Evolutionary conservation across 2,888 invertebrate species (phyloP), one percentile per base, ranked within the genome.

Genomic region (Caradrina kadenii): DNA sequence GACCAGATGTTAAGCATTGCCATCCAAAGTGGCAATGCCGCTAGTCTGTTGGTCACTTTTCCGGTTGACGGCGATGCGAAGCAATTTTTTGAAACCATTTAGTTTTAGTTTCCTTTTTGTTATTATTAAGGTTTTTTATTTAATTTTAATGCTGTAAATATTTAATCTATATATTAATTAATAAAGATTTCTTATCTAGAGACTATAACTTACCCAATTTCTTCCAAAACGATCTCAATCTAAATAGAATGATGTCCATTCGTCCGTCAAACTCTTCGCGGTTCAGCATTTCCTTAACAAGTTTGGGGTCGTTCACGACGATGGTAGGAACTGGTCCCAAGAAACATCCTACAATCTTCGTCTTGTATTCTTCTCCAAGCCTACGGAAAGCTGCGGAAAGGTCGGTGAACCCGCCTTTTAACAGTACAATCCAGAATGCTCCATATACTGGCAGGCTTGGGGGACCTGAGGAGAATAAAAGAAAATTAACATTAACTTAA

Each of bases 181-280:
- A n/a, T n/a, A n/a, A n/a, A n/a, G n/a, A n/a, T n/a, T n/a, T n/a
- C n/a, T n/a, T n/a, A n/a, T n/a, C n/a, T n/a, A n/a, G n/a, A n/a
- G n/a, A n/a, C n/a, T 26, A 15, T 22, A 21, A 84, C 89, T 91
- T 84, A 96, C 96, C 96, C n/a, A 96, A 86, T 79, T 90, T 92
- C 81, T 96, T 94, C 91, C 96, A 96, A 74, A 91, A 96, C 58
- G 96, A 96, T 65, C 97, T 92, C 59, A 96, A 89, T 49, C 96
- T 88, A 1, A 92, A 89, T 0, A 96, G 17, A 70, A 93, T 93
- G 4, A 96, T 88, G 53, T 96, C 94, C 69, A 96, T 89, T 45
- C 97, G 94, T 2, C 97, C 97, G 85, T 97, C 97, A 64, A 97
- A 97, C 59, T 96, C 97, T 19, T 96, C 96, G n/a, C 96, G 94